Base-by-base conservation (phyloP, 1,140 invertebrate species). In the Platorchestia sp. region DNA sequence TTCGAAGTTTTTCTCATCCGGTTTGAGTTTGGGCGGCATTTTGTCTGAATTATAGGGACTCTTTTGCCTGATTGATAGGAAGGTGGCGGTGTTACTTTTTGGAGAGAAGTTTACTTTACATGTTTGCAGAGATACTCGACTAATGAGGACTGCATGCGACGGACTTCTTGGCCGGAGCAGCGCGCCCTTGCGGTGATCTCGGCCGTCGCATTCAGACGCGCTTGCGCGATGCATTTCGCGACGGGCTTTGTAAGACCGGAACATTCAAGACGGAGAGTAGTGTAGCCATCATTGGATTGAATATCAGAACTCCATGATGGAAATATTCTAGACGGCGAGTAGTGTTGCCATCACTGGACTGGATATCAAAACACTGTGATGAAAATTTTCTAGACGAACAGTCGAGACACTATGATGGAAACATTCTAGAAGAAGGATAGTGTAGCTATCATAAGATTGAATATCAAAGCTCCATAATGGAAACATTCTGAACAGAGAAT, bases 11-110 rank as follows among this genome's bases (percentile, higher is more conserved):
- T 93, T 93, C 91, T 93, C 91, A 93, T 93, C 91, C 91, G 91
- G 91, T 93, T 93, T 93, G 91, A 93, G 91, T 93, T 93, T 93
- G 91, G 91, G 43, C 91, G 91, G 44, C 91, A 93, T 93, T 93
- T 93, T 93, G 91, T 47, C 91, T 93, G 91, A 93, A 93, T 93
- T 93, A 93, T 93, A 93, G 43, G 91, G 91, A 45, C 91, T 93
- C 91, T 93, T 93, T 93, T 93, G 45, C 91, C 45, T 93, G 91
- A 93, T 93, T 93, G 91, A 93, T 93, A 93, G 91, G 91, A 93
- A 93, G 91, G 91, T 93, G 91, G 91, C 91, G 91, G 91, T 93
- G 91, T 93, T 93, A 93, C 91, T 93, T 93, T 93, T 93, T 6
- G 19, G 43, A n/a, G 44, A 40, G 3, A 93, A 93, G 91, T 93